Conservation (phyloP, 2,888 invertebrate genomes). For the Sphecodes monilicornis region DNA sequence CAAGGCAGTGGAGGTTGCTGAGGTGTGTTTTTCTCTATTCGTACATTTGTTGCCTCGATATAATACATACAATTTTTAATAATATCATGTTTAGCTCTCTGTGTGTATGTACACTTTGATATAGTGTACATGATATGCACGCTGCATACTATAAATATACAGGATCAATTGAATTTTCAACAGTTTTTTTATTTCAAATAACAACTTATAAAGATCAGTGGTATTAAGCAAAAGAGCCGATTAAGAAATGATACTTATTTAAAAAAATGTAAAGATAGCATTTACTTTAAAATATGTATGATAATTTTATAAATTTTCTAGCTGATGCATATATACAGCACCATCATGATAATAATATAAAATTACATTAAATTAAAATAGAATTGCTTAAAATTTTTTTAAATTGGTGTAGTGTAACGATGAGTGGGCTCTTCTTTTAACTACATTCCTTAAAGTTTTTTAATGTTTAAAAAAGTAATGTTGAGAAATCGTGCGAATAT, state of each 20-base stretch:
- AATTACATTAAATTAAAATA: no score
- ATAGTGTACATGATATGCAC: neutral
- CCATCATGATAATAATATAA: no score
- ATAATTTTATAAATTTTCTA: no score
- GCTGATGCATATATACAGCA: no score
- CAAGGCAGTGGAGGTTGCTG: constrained; percentile 86
- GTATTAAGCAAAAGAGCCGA: no score
- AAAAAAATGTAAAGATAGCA: neutral
- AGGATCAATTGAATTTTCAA: constrained; percentile 2
- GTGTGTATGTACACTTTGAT: neutral
- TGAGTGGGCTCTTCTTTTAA: neutral
- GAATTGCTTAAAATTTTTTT: neutral
- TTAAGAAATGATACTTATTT: neutral
- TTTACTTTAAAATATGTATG: no score
- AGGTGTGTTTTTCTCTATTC: constrained; percentile 84
- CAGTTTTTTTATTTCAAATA: neutral
- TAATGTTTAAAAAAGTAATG: neutral
- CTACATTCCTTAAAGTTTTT: neutral
- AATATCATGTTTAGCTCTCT: constrained; percentile 20
- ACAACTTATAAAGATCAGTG: no score
- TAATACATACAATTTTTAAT: constrained; percentile 48
- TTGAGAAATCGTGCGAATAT: neutral
- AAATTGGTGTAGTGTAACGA: neutral
- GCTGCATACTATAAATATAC: neutral
- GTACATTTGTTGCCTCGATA: constrained; percentile 58